Evolutionary conservation across 2,113 vertebrate species (phyloP), one percentile per base, ranked within the genome.

Genomic region (Hippocampus mohnikei): DNA sequence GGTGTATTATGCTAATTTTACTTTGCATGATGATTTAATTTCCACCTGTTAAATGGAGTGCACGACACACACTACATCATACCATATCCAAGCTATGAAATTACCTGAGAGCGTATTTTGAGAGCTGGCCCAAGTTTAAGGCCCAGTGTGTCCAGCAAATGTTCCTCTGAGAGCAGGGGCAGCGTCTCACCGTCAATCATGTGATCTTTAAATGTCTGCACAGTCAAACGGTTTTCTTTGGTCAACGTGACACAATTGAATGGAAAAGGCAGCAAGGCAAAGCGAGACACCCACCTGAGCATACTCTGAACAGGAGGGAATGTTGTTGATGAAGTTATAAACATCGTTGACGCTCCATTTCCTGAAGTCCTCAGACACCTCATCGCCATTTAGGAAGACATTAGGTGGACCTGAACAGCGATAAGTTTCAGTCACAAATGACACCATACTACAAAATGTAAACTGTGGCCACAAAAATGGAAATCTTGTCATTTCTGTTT

Each of bases 81-180:
- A 8, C 21, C 7, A 20, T 18, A 23, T 64, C 15, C n/a, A 46
- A 16, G 8, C 15, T 1, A 46, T 63, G 16, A 50, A 16, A 6
- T 0, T 92, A 98, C 97, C 95, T 98, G 97, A 41, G 95, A 94
- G n/a, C 95, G 95, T 70, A 98, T 95, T 91, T 97, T 98, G 18
- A 99, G 81, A 8, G 95, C 95, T 1, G 97, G 97, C 41, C 96
- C 97, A 0, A 99, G 92, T 75, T 98, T 98, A 69, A 99, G 88
- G 37, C 96, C 96, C 88, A 99, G 89, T 20, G 94, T 96, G 74
- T 95, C 95, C 78, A 97, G 89, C 55, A 99, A 95, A 82, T 99
- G 97, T 50, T 97, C 95, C 77, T 99, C 96, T 73, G 96, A 97
- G 64, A 99, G 93, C 16, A 99, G 90, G 0, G 95, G 96, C 70